Evolutionary conservation across 2,113 vertebrate genomes (phyloP).

Genomic region (Mus spicilegus): DNA sequence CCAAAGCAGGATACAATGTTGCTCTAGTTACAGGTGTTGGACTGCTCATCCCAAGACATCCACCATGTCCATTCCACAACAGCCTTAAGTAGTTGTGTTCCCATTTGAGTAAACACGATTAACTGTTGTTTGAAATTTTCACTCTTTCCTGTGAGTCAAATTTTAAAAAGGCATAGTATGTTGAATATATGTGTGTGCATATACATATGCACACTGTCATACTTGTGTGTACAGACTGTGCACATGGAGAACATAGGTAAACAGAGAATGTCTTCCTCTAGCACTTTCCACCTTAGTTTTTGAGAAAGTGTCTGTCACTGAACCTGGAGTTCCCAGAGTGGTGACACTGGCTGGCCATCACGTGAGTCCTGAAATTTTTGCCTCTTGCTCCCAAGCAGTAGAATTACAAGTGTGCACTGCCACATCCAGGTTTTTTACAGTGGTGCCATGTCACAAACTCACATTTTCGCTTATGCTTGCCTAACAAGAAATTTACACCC

Average conservation of each 20-base stretch:
- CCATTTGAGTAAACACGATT: neutral
- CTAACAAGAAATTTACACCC: neutral
- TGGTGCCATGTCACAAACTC: neutral
- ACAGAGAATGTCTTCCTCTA: too few relatives aligned
- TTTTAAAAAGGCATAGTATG: neutral
- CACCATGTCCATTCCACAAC: neutral
- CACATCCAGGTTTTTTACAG: too few relatives aligned
- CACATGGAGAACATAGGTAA: too few relatives aligned
- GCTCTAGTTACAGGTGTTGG: neutral
- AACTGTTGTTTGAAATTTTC: conserved; percentile 51
- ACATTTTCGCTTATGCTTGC: neutral
- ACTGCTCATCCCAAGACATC: neutral
- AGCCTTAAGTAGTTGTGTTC: neutral
- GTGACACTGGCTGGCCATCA: neutral
- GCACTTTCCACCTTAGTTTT: neutral
- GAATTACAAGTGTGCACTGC: neutral
- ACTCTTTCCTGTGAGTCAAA: neutral
- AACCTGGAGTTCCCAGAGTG: too few relatives aligned
- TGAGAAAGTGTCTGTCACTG: neutral
- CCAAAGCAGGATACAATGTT: neutral
- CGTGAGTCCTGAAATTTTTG: too few relatives aligned
- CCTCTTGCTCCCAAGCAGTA: neutral
- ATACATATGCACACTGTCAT: too few relatives aligned
- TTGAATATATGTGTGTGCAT: neutral
- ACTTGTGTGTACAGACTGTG: too few relatives aligned